phyloP scores from a whole-genome alignment of 92 coral and sea anemone species.

The Bergia puertoricense region DNA sequence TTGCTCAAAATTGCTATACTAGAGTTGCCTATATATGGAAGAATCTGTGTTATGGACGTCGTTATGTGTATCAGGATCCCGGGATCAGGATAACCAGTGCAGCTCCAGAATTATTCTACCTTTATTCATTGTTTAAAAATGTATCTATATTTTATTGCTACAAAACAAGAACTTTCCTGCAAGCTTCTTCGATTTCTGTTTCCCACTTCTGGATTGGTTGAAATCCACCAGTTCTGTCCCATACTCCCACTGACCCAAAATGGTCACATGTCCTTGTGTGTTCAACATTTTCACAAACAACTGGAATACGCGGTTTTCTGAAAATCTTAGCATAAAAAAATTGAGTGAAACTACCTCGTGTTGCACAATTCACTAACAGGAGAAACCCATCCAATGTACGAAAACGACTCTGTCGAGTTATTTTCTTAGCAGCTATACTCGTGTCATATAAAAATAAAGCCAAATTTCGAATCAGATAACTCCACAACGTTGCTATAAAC shows the following conservation, averaged over 20 bases:
- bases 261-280: conserved; percentile 28
- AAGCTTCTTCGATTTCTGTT: conserved; percentile 39
- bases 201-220: conserved; percentile 59
- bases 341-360: conserved; percentile 69
- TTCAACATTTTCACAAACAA: conserved; percentile 58
- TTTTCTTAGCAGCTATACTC: conserved; percentile 51
- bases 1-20: no score
- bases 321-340: conserved; percentile 72
- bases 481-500: conserved; percentile 61
- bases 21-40: no score
- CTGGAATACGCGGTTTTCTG: conserved; percentile 62
- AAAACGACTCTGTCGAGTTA: conserved; percentile 34
- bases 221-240: conserved; percentile 46
- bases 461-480: conserved; percentile 64
- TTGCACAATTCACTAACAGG: conserved; percentile 54
- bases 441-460: conserved; percentile 64
- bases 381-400: conserved; percentile 50
- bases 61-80: no score
- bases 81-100: no score
- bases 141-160: neutral
- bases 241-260: conserved; percentile 40
- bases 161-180: conserved; percentile 29
- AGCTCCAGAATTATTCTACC: no score
- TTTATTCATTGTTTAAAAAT: no score
- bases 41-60: no score